Percentiles rank a stretch among this genome's conserved stretches.
Conservation (phyloP, 2,113 vertebrate species). For the Passer montanus region DNA sequence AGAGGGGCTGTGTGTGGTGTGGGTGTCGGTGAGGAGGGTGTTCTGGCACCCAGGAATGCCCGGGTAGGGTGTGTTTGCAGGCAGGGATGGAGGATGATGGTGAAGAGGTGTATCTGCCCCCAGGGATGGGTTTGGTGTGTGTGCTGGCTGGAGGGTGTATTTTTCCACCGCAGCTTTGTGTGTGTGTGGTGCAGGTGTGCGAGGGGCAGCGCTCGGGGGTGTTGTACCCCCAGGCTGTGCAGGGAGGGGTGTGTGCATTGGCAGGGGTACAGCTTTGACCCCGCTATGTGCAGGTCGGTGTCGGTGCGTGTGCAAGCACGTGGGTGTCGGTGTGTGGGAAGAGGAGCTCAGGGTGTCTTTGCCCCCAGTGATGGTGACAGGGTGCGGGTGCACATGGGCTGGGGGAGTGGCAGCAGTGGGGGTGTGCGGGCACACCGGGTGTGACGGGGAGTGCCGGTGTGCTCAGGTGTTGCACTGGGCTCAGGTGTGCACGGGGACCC, state of each 20-base stretch:
- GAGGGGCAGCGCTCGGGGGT: accelerated
- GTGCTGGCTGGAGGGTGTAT: not conserved
- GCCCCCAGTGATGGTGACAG: not conserved
- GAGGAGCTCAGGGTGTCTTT: not conserved
- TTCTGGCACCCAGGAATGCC: not conserved
- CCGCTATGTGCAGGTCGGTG: not conserved
- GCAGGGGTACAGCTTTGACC: accelerated
- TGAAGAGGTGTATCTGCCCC: not conserved
- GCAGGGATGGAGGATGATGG: not conserved
- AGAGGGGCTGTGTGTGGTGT: not conserved
- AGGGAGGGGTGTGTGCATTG: too few species aligned
- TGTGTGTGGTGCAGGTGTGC: not conserved
- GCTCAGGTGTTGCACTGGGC: accelerated
- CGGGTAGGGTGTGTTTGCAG: not conserved
- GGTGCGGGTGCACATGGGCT: not conserved
- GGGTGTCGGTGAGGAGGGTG: not conserved
- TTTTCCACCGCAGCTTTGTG: not conserved
- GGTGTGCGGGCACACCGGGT: accelerated
- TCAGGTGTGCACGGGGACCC: not conserved
- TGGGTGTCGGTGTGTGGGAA: not conserved
- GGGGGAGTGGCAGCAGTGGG: not conserved
- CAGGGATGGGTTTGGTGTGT: not conserved
- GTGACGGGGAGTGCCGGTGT: not conserved
- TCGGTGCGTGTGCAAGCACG: not conserved
- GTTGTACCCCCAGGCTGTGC: not conserved